Evolutionary conservation across 2,113 vertebrate genomes (phyloP), one percentile per base, ranked within the genome.

Genomic region (Rallus limicola): DNA sequence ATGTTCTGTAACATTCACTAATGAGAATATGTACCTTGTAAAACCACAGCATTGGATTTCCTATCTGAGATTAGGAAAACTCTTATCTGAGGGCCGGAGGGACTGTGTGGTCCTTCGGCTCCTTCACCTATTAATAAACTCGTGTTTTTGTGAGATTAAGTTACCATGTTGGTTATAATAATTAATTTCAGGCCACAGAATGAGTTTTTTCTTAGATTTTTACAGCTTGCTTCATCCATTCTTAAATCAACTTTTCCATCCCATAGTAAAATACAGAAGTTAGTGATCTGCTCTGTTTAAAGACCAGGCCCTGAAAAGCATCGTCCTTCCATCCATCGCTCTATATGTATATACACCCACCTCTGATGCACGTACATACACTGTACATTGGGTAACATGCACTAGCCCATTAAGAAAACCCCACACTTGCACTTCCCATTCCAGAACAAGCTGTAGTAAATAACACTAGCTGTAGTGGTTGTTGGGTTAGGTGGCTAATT

Each of bases 61-160:
- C 11, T 96, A 88, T 86, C 89, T 75, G 84, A 97, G 90, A 90
- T 95, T 93, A 96, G 95, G 96, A 94, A 46, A 92, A 94, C 85
- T 93, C 78, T 96, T 96, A 96, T 95, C 80, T 71, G 88, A 90
- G 86, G 89, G 82, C 90, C 95, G 93, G 78, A 95, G 77, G 86
- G 83, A 91, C 81, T 52, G 70, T 96, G 86, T 95, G 72, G 93
- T 96, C 96, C 91, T 94, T 95, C 94, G 94, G 92, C 90, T 93
- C 90, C 67, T 95, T 96, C 92, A 96, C 96, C 89, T 95, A 95
- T 85, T 96, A 96, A 97, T 96, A 94, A 97, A 95, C 91, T 95
- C 25, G 86, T 92, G 93, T 75, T 95, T 97, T 97, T 98, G 97
- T 97, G 96, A 97, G 96, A 97, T 97, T 97, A 98, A 98, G 97